Base-by-base conservation (phyloP, 2,888 invertebrate genomes). In the Philereme transversata region DNA sequence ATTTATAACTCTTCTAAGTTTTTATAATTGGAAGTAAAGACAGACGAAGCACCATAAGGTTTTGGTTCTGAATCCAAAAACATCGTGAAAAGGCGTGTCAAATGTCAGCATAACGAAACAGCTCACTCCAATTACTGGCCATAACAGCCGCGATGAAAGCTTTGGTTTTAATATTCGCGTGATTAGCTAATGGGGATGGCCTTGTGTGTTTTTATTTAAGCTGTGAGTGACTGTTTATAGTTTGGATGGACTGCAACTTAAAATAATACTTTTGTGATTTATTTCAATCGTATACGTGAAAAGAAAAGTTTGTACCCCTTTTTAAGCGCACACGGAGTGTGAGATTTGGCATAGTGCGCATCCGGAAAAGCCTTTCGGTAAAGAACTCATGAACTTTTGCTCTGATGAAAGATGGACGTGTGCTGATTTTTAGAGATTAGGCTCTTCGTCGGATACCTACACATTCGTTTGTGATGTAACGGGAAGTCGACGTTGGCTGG, bases 81-180 rank as follows among this genome's bases (percentile, higher is more conserved):
- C 47, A 49, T 52, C 22, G 56, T 57, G 56, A 70, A 73, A 64
- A 65, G 46, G 66, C 68, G 70, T 72, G 70, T 62, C 62, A 47
- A 53, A 59, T 51, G 66, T 65, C 50, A 66, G 51, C 57, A 59
- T 41, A 57, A 64, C 66, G 62, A 59, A 71, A 59, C 63, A 40
- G 51, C 64, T 67, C 67, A 63, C 62, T 67, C 56, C 64, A 73
- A 73, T 73, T 71, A 72, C 55, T 7, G 38, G 46, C 5, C 51
- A 40, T 40, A 46, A 48, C 51, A 5, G 47, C 34, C 10, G 10
- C 10, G 48, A 46, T 51, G 52, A 61, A 57, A 56, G 48, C 60
- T 56, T 60, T 53, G 22, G 33, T 60, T 60, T 44, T 48, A 59
- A 64, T 49, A 56, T 57, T 43, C 47, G 41, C 45, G 45, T 49